These are phyloP conservation scores for Automeris io DNA, from an alignment of 2,888 invertebrate genomes.

Conservation along the genomic window DNA sequence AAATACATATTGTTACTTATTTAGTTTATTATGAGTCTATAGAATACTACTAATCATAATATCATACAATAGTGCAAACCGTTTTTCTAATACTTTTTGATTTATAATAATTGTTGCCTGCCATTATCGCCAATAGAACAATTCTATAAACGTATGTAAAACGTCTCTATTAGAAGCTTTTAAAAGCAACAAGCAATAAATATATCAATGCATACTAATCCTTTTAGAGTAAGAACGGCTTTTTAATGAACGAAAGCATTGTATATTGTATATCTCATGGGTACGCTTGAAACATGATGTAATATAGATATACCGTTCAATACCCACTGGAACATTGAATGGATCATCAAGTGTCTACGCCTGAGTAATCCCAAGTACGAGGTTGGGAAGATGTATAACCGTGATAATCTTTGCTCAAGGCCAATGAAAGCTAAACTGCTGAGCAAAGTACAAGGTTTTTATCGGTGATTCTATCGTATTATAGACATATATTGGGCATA, in stretches of 20 bases:
- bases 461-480: conserved; percentile 11
- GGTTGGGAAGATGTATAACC: conserved; percentile 41
- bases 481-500: conserved; percentile 7
- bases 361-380: conserved; percentile 38
- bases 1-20: too few species aligned
- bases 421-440: conserved; percentile 44
- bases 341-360: conserved; percentile 31
- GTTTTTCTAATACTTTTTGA: too few species aligned
- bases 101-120: too few species aligned
- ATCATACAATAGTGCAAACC: too few species aligned
- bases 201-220: too few species aligned
- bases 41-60: too few species aligned
- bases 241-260: not conserved
- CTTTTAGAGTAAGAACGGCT: not conserved
- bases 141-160: too few species aligned
- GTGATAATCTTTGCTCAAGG: conserved; percentile 52
- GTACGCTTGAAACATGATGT: not conserved
- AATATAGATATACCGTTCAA: conserved; percentile 4
- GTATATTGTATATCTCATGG: not conserved
- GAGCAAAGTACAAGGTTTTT: conserved; percentile 34
- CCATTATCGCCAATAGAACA: too few species aligned
- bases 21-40: too few species aligned
- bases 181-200: too few species aligned
- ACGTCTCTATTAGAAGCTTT: too few species aligned
- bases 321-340: conserved; percentile 10